Evolutionary conservation across 2,113 vertebrate genomes (phyloP).

Genomic region (Dromiciops gliroides): DNA sequence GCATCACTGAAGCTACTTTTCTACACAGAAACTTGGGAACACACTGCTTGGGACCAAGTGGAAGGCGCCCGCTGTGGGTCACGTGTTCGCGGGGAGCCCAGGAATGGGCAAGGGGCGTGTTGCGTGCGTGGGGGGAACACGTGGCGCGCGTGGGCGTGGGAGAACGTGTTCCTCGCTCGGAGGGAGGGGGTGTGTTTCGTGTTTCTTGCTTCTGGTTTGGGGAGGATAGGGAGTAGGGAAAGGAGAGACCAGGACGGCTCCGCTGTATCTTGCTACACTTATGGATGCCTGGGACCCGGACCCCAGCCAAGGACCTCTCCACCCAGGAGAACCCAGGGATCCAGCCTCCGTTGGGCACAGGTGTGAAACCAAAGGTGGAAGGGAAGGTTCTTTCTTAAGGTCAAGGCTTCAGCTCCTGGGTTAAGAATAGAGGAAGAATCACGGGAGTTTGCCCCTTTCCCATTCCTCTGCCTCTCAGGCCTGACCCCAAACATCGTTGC

Average conservation of each 20-base stretch:
- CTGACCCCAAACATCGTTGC: background rate
- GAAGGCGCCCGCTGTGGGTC: background rate
- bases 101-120: background rate
- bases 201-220: background rate
- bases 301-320: background rate
- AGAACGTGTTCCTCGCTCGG: background rate
- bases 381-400: background rate
- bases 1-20: background rate
- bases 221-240: background rate
- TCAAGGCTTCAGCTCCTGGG: background rate
- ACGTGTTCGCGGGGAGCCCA: background rate
- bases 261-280: accelerated
- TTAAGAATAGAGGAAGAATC: background rate
- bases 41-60: background rate
- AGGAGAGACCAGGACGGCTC: background rate
- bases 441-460: background rate
- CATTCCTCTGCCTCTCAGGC: background rate
- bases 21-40: background rate
- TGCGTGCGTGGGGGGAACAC: background rate
- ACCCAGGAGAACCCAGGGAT: accelerated
- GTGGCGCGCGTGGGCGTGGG: background rate
- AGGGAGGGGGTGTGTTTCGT: background rate
- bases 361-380: background rate
- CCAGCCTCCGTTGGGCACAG: accelerated
- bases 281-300: slow-evolving; percentile 26